Conservation (phyloP, 2,888 invertebrate species). For the Eristalinus aeneus region DNA sequence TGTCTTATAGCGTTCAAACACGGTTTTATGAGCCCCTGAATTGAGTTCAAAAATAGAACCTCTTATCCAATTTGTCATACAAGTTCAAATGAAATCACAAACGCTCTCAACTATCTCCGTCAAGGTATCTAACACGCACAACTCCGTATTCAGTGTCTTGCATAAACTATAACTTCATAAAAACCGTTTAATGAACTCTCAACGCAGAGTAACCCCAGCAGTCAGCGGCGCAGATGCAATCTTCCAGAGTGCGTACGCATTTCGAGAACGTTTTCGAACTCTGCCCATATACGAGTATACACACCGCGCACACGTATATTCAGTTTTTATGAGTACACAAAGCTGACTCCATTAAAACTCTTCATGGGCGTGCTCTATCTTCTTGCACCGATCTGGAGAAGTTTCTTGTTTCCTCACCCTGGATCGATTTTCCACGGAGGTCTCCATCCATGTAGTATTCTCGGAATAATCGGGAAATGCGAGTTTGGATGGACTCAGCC, state of each 20-base stretch:
- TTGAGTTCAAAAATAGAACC: constrained; percentile 38
- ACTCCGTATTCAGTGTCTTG: constrained; percentile 5
- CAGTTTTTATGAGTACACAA: constrained; percentile 50
- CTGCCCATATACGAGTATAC: constrained; percentile 27
- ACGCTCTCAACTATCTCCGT: not conserved
- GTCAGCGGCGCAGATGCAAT: not conserved
- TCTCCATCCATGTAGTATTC: constrained; percentile 35
- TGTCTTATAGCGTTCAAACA: constrained; percentile 30
- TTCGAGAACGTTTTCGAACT: constrained; percentile 55
- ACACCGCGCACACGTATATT: not conserved
- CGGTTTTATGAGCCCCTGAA: constrained; percentile 31
- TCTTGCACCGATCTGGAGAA: constrained; percentile 30
- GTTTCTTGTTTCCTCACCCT: not conserved
- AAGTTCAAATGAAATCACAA: constrained; percentile 1
- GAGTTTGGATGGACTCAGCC: constrained; percentile 52
- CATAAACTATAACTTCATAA: constrained; percentile 48
- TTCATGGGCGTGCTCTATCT: constrained; percentile 4
- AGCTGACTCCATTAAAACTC: constrained; percentile 52
- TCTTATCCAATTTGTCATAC: constrained; percentile 56
- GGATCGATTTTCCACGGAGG: constrained; percentile 50
- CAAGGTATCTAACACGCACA: not conserved
- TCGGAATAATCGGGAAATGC: constrained; percentile 39
- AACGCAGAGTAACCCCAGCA: constrained; percentile 23
- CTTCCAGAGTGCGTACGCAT: not conserved
- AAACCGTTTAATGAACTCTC: constrained; percentile 66